Base-by-base conservation (phyloP, 2,888 invertebrate genomes). In the Nomada goodeniana region DNA sequence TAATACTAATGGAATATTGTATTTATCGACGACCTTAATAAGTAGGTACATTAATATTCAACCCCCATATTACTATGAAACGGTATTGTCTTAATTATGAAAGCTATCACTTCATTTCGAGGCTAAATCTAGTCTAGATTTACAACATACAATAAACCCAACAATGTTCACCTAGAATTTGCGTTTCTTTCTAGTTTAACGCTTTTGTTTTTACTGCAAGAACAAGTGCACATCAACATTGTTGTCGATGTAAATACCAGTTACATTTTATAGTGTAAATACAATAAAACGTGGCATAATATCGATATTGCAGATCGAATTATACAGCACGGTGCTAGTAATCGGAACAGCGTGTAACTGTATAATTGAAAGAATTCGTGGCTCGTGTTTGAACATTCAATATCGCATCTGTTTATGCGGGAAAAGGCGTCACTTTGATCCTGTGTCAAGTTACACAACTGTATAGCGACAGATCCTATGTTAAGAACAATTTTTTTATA, bases 41-140 rank as follows among this genome's bases (percentile, higher is more conserved):
- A 59, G 63, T 15, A 29, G 60, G 63, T 68, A 36, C 47, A 47
- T 47, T 36, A 47, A 57, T 52, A 13, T 53, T 59, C 52, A 18
- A 18, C n/a, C 47, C 18, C 26, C 42, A 36, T 13, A 64, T 67
- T 55, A 52, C 13, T 15, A 26, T 20, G 44, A 61, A 63, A 64
- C 13, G 5, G n/a, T 23, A 42, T 15, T 29, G 36, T 60, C 10
- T 18, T 26, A 47, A 20, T n/a, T 44, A 44, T 15, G 11, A 73
- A 36, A 64, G 15, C 10, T 26, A 5, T 20, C 60, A 29, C 23
- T 74, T 47, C 65, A 13, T 60, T 74, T 65, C 64, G 80, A 80
- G 72, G 76, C 80, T 80, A 71, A 80, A 71, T 80, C 82, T 82
- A 82, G 82, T 82, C 82, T 82, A 74, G 77, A 77, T 80, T 60